Evolutionary conservation across 2,888 invertebrate species (phyloP).

Genomic region (Phorcus lineatus): DNA sequence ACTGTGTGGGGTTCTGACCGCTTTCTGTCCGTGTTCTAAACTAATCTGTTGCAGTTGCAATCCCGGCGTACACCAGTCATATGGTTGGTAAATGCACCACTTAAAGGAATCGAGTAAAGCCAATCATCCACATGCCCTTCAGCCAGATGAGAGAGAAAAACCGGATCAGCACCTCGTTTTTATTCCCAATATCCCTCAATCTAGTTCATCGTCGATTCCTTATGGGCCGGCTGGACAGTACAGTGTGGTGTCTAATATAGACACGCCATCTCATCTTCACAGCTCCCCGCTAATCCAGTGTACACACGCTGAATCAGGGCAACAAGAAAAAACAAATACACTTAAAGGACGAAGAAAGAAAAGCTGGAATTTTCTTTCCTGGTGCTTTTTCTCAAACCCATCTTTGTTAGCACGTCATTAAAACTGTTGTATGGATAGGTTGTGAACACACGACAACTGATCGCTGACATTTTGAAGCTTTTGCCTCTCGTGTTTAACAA

Average conservation of each 20-base stretch:
- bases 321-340: constrained; percentile 21
- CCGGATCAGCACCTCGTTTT: not conserved
- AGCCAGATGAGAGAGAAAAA: not conserved
- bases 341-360: constrained; percentile 23
- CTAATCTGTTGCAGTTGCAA: too few relatives aligned
- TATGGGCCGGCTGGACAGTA: not conserved
- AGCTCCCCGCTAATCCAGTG: constrained; percentile 4
- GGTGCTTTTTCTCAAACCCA: constrained; percentile 17
- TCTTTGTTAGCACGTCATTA: constrained; percentile 25
- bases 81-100: too few relatives aligned
- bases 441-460: constrained; percentile 9
- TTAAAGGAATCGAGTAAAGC: not conserved
- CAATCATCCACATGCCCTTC: not conserved
- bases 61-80: too few relatives aligned
- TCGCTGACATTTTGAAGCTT: constrained; percentile 15
- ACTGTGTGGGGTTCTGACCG: too few relatives aligned
- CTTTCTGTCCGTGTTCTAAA: too few relatives aligned
- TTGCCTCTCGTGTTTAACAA: not conserved
- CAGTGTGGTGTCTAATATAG: not conserved
- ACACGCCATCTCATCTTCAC: not conserved
- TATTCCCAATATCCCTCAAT: not conserved
- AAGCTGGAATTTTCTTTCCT: constrained; percentile 22
- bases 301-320: not conserved
- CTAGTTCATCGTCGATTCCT: not conserved
- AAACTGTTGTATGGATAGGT: constrained; percentile 12